Base-by-base conservation (phyloP, 2,888 invertebrate species). In the Petrophora chlorosata region DNA sequence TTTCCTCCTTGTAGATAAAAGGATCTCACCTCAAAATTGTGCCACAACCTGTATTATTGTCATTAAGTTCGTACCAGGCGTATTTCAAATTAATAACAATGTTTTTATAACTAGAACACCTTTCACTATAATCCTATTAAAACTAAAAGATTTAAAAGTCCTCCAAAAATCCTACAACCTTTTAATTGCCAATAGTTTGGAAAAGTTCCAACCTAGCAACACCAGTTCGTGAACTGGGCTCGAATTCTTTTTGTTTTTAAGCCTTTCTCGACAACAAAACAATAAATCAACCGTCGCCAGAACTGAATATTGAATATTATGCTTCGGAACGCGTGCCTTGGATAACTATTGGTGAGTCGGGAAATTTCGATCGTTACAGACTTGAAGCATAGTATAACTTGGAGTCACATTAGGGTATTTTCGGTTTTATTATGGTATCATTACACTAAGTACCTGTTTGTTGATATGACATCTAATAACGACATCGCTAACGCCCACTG, bases 231-330 rank as follows among this genome's bases (percentile, higher is more conserved):
- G 44, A 44, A 38, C 38, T 28, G 36, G 10, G 16, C 13, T 23
- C 16, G 26, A 26, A 38, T 50, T 35, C 29, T 50, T 43, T 50
- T 13, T 40, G 35, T 45, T 51, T 50, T 50, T 40, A 44, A 50
- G 36, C 33, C 22, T 16, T 28, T 46, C 34, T 34, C 39, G 33
- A 41, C 35, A 51, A 51, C 45, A 51, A 45, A 40, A 35, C 36
- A 36, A 41, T 51, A 45, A 51, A 51, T 51, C 45, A 45, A 32
- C 7, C 9, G 43, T 7, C 23, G 5, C 29, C 14, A 14, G 16
- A 35, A 25, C 33, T 30, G 13, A 32, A 41, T 33, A 45, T 51
- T 33, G 32, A 38, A 51, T 41, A 41, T 41, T 45, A 48, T 30
- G 17, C 47, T 39, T 19, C 14, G 23, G n/a, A 12, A 23, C 16